Conservation (phyloP, 2,888 invertebrate species). For the Andrena hattorfiana region DNA sequence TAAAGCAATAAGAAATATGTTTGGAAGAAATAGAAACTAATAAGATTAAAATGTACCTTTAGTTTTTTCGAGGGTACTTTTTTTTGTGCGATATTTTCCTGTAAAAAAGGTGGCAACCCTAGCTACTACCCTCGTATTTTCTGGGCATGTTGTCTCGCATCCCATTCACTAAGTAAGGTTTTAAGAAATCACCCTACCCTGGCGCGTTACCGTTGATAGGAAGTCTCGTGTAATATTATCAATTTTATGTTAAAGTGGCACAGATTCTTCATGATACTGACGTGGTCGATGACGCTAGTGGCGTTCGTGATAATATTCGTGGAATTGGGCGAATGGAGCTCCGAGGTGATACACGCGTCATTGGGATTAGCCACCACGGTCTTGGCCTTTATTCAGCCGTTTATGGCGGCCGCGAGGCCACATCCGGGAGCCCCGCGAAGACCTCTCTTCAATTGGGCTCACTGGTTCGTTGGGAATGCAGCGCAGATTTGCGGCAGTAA, state of each 20-base stretch:
- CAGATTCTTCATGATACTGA: constrained; percentile 92
- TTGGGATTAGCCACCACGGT: constrained; percentile 92
- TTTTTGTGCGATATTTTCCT: too few relatives aligned
- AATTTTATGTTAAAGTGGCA: constrained; percentile 89
- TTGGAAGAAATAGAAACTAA: too few relatives aligned
- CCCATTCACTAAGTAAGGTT: too few relatives aligned
- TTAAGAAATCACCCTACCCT: too few relatives aligned
- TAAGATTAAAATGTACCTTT: too few relatives aligned
- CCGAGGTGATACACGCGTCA: constrained; percentile 93
- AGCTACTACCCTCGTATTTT: neutral
- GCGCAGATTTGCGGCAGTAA: constrained; percentile 95
- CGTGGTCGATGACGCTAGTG: constrained; percentile 92
- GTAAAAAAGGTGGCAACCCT: too few relatives aligned
- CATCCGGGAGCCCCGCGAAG: constrained; percentile 93
- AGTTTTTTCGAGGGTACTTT: too few relatives aligned
- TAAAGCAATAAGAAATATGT: too few relatives aligned
- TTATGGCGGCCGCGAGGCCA: constrained; percentile 94
- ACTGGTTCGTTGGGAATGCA: constrained; percentile 95
- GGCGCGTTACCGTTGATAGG: too few relatives aligned
- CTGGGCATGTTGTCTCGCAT: neutral
- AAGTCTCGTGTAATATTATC: too few relatives aligned
- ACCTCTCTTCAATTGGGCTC: constrained; percentile 95
- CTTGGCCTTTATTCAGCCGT: constrained; percentile 94
- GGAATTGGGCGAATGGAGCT: constrained; percentile 91
- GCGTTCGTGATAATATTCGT: constrained; percentile 94